Conservation (phyloP, 2,888 invertebrate genomes). For the Venustoraphidia nigricollis region DNA sequence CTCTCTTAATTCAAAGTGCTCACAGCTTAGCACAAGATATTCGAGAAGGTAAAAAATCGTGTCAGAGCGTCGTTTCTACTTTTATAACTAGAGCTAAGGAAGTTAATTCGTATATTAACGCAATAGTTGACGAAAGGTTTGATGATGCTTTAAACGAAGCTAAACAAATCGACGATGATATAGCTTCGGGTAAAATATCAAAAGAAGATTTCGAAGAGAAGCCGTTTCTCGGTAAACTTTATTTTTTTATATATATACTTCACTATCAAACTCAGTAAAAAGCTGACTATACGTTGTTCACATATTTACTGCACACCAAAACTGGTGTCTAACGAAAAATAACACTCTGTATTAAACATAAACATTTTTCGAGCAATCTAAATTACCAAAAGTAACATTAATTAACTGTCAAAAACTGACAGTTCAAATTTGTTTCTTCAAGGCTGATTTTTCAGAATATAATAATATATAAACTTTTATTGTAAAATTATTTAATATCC, state of each 20-base stretch:
- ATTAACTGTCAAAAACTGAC: too few species aligned
- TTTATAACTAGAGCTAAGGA: constrained; percentile 64
- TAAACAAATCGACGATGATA: constrained; percentile 47
- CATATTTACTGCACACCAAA: too few species aligned
- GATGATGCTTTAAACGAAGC: constrained; percentile 67
- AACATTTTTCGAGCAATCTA: too few species aligned
- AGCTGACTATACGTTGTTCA: too few species aligned
- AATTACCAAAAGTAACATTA: too few species aligned
- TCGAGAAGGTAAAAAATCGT: constrained; percentile 37
- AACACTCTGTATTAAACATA: too few species aligned
- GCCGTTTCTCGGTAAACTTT: constrained; percentile 53
- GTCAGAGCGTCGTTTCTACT: constrained; percentile 51
- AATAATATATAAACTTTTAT: too few species aligned
- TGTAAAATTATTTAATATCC: too few species aligned
- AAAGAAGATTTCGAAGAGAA: constrained; percentile 48
- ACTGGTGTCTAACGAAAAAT: too few species aligned
- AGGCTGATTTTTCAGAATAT: too few species aligned
- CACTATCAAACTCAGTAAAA: too few species aligned
- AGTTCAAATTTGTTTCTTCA: too few species aligned
- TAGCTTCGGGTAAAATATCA: constrained; percentile 39
- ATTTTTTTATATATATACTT: neutral
- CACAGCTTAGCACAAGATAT: constrained; percentile 50
- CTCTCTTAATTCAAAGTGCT: constrained; percentile 45
- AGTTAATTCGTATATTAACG: constrained; percentile 61
- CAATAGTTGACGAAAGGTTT: constrained; percentile 69